These are phyloP conservation scores for Leptinotarsa undecemlineata DNA, from an alignment of 1,140 invertebrate species.

Conservation along the genomic window DNA sequence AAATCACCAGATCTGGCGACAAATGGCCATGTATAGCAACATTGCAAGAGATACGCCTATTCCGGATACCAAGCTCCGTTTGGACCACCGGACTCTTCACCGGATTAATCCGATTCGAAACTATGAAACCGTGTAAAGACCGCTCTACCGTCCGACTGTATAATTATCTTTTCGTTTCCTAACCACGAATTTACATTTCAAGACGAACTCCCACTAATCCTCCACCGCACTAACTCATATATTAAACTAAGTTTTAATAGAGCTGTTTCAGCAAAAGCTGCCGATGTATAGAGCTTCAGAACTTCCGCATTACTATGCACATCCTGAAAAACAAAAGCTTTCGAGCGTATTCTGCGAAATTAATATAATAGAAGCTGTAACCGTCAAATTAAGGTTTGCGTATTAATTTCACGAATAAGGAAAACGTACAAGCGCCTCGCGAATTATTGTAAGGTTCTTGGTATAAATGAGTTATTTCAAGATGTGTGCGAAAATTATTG, in stretches of 20 bases:
- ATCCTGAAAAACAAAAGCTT: slow-evolving; percentile 23
- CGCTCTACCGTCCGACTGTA: slow-evolving; percentile 43
- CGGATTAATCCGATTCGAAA: slow-evolving; percentile 51
- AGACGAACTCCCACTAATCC: slow-evolving; percentile 39
- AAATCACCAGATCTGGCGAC: too few species aligned
- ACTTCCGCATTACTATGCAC: slow-evolving; percentile 23
- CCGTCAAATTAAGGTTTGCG: slow-evolving; percentile 2
- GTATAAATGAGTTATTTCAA: too few species aligned
- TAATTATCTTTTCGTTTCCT: slow-evolving; percentile 45
- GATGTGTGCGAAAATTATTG: too few species aligned
- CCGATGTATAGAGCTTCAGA: slow-evolving; percentile 18
- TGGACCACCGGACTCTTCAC: slow-evolving; percentile 17
- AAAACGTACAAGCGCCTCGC: not conserved
- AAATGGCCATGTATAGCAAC: too few species aligned
- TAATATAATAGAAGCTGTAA: slow-evolving; percentile 1
- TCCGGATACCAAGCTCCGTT: not conserved
- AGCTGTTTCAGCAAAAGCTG: slow-evolving; percentile 21
- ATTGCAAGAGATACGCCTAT: not conserved
- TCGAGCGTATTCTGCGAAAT: slow-evolving; percentile 2
- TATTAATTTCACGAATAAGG: slow-evolving; percentile 1
- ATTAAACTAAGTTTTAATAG: slow-evolving; percentile 30
- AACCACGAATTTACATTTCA: slow-evolving; percentile 48
- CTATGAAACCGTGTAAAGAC: slow-evolving; percentile 50
- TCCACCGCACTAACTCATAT: slow-evolving; percentile 36
- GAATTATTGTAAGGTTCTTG: not conserved